Conservation (phyloP, 2,113 vertebrate species). For the Fulica atra region DNA sequence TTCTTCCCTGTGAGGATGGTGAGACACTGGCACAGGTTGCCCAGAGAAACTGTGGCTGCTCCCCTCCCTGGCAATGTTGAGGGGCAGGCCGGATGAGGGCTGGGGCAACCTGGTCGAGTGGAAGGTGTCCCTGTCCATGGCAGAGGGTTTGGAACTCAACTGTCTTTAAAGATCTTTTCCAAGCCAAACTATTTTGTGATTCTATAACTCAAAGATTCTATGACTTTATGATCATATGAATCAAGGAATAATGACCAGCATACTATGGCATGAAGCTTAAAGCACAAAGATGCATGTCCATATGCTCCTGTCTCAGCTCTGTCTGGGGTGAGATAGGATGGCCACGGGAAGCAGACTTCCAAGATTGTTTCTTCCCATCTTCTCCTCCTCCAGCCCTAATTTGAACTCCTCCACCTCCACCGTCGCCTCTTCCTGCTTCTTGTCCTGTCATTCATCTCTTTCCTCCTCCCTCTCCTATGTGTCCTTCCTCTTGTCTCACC, state of each 20-base stretch:
- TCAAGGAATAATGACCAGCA: neutral
- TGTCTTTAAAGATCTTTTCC: too few species aligned
- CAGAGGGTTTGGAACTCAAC: too few species aligned
- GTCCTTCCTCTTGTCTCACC: neutral
- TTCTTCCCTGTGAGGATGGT: too few species aligned
- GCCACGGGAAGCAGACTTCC: neutral
- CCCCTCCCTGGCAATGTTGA: too few species aligned
- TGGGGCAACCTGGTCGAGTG: too few species aligned
- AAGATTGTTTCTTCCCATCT: neutral
- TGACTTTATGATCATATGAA: too few species aligned
- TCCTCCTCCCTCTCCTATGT: neutral
- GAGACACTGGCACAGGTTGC: too few species aligned
- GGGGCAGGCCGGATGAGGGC: too few species aligned
- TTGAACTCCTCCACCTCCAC: neutral
- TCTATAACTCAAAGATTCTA: too few species aligned
- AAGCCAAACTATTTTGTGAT: too few species aligned
- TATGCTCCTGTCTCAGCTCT: neutral
- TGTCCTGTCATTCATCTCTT: neutral
- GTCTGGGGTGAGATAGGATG: rapidly evolving
- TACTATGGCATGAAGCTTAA: neutral
- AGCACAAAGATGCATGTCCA: neutral
- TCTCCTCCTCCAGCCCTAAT: neutral
- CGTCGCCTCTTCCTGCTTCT: neutral
- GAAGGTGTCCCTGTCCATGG: too few species aligned
- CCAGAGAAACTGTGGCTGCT: too few species aligned